Conservation (phyloP, 2,888 invertebrate genomes). For the Agonopterix subpropinquella region DNA sequence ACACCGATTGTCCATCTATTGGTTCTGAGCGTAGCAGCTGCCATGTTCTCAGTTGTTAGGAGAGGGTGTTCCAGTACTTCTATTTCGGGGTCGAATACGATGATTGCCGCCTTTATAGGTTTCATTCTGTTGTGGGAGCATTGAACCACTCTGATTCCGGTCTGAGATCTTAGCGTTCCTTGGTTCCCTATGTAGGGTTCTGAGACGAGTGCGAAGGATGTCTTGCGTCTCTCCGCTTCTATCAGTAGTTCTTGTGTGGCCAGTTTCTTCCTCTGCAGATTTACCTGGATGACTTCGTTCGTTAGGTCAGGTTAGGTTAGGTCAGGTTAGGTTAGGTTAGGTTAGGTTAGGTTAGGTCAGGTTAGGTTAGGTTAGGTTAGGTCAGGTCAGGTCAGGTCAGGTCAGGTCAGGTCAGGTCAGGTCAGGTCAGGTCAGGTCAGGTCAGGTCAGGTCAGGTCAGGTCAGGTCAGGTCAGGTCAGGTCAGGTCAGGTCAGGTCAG, state of each 20-base stretch:
- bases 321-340: conserved; percentile 9
- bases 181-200: too few relatives aligned
- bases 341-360: conserved; percentile 9
- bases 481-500: conserved; percentile 6
- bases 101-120: background rate
- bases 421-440: conserved; percentile 4
- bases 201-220: too few relatives aligned
- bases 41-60: too few relatives aligned
- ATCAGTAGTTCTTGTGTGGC: too few relatives aligned
- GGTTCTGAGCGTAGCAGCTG: too few relatives aligned
- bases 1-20: too few relatives aligned
- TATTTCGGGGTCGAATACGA: background rate
- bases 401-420: conserved; percentile 4
- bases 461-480: conserved; percentile 6
- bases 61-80: too few relatives aligned
- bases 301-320: conserved; percentile 14
- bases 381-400: conserved; percentile 10
- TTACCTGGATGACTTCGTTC: conserved; percentile 13
- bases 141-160: too few relatives aligned
- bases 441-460: conserved; percentile 5
- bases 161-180: too few relatives aligned
- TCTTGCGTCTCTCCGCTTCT: too few relatives aligned
- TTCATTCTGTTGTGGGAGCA: background rate
- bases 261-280: too few relatives aligned
- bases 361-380: conserved; percentile 9